phyloP scores from a whole-genome alignment of 2,888 invertebrate genomes.

The Uloborus plumipes region DNA sequence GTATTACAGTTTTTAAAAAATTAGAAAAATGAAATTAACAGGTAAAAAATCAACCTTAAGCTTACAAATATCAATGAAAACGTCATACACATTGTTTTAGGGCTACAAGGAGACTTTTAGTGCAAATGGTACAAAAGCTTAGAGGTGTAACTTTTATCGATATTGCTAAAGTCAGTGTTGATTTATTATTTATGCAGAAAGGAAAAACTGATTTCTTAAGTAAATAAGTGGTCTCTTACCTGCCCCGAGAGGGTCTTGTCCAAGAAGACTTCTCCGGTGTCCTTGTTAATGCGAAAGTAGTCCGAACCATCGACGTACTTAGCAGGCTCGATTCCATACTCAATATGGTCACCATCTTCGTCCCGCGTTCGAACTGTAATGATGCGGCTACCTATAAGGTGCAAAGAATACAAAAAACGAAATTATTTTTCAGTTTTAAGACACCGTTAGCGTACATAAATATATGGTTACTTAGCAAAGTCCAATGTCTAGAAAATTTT shows the following conservation, averaged over 20 bases:
- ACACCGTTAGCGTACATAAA: no score
- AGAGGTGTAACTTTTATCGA: no score
- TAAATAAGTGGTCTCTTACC: slow-evolving; percentile 74
- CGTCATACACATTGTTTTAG: no score
- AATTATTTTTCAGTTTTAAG: no score
- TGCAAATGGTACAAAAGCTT: no score
- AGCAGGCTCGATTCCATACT: slow-evolving; percentile 66
- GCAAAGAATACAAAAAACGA: not conserved
- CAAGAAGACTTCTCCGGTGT: slow-evolving; percentile 82
- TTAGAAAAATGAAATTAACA: no score
- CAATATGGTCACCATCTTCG: slow-evolving; percentile 67
- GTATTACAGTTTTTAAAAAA: no score
- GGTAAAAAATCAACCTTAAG: no score
- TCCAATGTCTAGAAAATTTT: no score
- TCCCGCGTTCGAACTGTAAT: slow-evolving; percentile 66
- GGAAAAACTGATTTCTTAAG: not conserved
- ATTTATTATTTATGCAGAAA: not conserved
- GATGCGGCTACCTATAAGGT: slow-evolving; percentile 38
- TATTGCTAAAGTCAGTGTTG: not conserved
- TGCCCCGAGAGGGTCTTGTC: slow-evolving; percentile 83
- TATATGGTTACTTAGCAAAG: no score
- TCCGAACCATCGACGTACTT: slow-evolving; percentile 68
- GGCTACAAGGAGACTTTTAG: no score
- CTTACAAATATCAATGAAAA: no score
- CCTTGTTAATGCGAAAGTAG: slow-evolving; percentile 80